Evolutionary conservation across 2,888 invertebrate species (phyloP).

Genomic region (Bursaphelenchus okinawaensis): DNA sequence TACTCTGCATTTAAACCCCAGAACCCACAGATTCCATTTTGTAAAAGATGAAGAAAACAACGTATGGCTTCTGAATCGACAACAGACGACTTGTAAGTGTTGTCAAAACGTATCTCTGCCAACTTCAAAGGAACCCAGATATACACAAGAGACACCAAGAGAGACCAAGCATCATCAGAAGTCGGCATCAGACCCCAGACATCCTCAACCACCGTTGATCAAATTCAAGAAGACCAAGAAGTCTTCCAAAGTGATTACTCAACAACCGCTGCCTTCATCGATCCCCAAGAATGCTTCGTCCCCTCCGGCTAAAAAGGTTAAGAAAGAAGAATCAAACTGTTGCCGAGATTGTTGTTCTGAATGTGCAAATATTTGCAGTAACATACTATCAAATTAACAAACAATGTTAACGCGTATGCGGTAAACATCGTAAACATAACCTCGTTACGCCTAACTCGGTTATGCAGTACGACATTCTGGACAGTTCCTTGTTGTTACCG

Average conservation of each 20-base stretch:
- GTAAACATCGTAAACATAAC: too few relatives aligned
- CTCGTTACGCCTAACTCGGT: too few relatives aligned
- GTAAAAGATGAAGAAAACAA: slow-evolving; percentile 15
- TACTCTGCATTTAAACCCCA: slow-evolving; percentile 3
- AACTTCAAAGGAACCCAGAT: not conserved
- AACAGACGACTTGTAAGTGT: slow-evolving; percentile 11
- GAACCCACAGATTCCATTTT: slow-evolving; percentile 15
- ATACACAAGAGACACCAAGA: not conserved
- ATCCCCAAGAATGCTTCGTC: not conserved
- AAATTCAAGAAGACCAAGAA: not conserved
- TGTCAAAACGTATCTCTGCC: slow-evolving; percentile 1
- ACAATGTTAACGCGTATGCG: too few relatives aligned
- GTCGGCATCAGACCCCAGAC: too few relatives aligned
- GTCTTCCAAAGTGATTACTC: not conserved
- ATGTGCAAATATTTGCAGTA: not conserved
- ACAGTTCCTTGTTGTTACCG: too few relatives aligned
- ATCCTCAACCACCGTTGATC: not conserved
- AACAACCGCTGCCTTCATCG: not conserved
- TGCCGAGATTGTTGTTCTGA: slow-evolving; percentile 10
- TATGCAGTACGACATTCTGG: too few relatives aligned
- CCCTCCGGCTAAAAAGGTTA: not conserved
- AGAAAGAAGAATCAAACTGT: slow-evolving; percentile 1
- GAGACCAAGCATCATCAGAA: too few relatives aligned
- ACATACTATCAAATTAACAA: not conserved
- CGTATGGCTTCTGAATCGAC: slow-evolving; percentile 18